phyloP scores from a whole-genome alignment of 2,113 vertebrate genomes.

The Ctenodactylus gundi region DNA sequence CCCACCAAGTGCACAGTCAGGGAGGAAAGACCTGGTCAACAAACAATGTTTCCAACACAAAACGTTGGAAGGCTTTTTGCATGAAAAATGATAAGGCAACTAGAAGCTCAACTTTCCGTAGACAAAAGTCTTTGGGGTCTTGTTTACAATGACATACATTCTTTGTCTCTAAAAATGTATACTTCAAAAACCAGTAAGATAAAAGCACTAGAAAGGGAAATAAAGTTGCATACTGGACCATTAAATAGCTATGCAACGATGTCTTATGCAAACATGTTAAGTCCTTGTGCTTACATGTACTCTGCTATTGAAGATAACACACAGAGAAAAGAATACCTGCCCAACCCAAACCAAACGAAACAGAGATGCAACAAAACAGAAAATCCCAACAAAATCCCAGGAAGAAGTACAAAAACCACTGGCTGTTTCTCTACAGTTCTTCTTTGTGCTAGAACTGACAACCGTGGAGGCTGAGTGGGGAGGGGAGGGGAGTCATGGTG shows the following conservation, averaged over 20 bases:
- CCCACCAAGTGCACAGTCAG: background rate
- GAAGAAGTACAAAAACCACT: conserved; percentile 72
- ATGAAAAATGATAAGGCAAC: conserved; percentile 68
- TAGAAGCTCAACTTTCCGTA: conserved; percentile 53
- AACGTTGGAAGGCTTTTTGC: too few relatives aligned
- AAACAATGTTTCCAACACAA: conserved; percentile 62
- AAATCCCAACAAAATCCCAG: conserved; percentile 38
- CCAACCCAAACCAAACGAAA: background rate
- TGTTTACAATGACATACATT: conserved; percentile 73
- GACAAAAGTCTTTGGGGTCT: background rate
- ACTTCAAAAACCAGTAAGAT: conserved; percentile 78
- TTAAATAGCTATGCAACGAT: conserved; percentile 77
- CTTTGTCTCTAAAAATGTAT: conserved; percentile 76
- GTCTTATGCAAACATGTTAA: conserved; percentile 20
- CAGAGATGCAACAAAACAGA: conserved; percentile 17
- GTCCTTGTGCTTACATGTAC: conserved; percentile 56
- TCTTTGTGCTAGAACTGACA: conserved; percentile 46
- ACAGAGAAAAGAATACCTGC: background rate
- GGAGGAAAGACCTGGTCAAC: conserved; percentile 55
- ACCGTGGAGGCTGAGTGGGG: background rate
- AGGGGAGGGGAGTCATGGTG: rapidly evolving
- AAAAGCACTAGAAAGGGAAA: conserved; percentile 69
- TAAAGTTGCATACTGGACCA: conserved; percentile 75
- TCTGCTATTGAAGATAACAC: conserved; percentile 51
- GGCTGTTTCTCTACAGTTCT: conserved; percentile 58